Percentiles rank a stretch among this genome's conserved stretches.
phyloP scores from a whole-genome alignment of 2,113 vertebrate species.

The Albula glossodonta region DNA sequence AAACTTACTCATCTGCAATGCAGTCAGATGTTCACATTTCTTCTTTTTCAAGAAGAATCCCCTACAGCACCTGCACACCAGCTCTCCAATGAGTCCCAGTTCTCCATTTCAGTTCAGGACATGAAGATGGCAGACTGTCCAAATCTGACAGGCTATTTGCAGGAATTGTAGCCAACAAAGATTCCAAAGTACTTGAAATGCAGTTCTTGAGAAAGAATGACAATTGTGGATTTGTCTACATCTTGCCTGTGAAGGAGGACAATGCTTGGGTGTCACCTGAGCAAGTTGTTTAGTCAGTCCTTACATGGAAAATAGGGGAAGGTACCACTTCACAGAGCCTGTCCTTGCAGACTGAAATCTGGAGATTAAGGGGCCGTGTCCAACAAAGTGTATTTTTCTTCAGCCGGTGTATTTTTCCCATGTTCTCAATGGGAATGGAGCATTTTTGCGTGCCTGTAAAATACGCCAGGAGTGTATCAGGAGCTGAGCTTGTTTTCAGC shows the following conservation, averaged over 20 bases:
- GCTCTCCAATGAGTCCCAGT: not conserved
- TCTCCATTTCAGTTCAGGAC: not conserved
- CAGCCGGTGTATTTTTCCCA: no score
- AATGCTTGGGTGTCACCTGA: not conserved
- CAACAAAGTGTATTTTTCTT: no score
- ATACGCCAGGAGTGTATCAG: no score
- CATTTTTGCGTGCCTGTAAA: no score
- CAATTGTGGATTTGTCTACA: not conserved
- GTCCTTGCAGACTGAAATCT: no score
- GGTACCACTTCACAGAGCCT: no score
- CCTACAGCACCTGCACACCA: not conserved
- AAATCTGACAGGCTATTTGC: conserved; percentile 9
- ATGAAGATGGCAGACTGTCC: conserved; percentile 9
- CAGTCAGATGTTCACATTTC: not conserved
- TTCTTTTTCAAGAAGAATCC: not conserved
- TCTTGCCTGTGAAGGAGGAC: not conserved
- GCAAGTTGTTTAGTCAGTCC: not conserved
- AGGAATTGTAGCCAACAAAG: conserved; percentile 1
- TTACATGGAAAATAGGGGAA: no score
- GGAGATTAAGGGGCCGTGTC: no score
- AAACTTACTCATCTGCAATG: not conserved
- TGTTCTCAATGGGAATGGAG: no score
- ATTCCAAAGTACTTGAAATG: not conserved
- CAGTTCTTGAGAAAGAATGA: no score
- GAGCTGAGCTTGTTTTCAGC: no score